These are phyloP conservation scores for Theocolax elegans DNA, from an alignment of 1,140 invertebrate species.

Conservation along the genomic window DNA sequence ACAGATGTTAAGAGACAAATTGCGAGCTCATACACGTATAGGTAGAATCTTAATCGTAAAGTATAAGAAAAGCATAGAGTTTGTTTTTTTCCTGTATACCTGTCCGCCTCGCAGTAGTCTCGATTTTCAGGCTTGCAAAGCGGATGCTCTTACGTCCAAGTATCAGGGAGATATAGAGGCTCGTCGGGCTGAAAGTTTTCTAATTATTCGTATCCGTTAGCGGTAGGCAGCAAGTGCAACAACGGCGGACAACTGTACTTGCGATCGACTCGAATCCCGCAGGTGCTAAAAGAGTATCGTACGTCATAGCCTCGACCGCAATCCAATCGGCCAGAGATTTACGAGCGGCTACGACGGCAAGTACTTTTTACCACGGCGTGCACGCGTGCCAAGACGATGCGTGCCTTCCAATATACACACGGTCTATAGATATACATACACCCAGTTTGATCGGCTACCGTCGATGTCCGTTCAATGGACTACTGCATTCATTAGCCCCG, in stretches of 20 bases:
- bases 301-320: constrained; percentile 25
- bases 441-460: constrained; percentile 3
- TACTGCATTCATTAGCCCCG: constrained; percentile 26
- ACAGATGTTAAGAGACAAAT: too few relatives aligned
- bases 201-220: constrained; percentile 19
- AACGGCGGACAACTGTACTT: constrained; percentile 1
- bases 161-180: too few relatives aligned
- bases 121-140: too few relatives aligned
- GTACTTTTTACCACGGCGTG: too few relatives aligned
- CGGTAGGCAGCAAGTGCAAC: not conserved
- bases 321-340: constrained; percentile 38
- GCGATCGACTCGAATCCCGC: not conserved
- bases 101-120: too few relatives aligned
- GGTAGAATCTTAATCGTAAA: too few relatives aligned
- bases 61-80: too few relatives aligned
- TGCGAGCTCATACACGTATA: too few relatives aligned
- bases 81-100: too few relatives aligned
- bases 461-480: not conserved
- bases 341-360: not conserved
- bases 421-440: not conserved
- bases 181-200: too few relatives aligned
- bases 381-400: constrained; percentile 12
- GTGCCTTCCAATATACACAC: not conserved
- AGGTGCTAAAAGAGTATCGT: constrained; percentile 14
- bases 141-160: too few relatives aligned